Percentiles rank a stretch among this genome's conserved stretches.
Evolutionary conservation across 2,888 invertebrate species (phyloP).

Genomic region (Cryptus viduatorius): DNA sequence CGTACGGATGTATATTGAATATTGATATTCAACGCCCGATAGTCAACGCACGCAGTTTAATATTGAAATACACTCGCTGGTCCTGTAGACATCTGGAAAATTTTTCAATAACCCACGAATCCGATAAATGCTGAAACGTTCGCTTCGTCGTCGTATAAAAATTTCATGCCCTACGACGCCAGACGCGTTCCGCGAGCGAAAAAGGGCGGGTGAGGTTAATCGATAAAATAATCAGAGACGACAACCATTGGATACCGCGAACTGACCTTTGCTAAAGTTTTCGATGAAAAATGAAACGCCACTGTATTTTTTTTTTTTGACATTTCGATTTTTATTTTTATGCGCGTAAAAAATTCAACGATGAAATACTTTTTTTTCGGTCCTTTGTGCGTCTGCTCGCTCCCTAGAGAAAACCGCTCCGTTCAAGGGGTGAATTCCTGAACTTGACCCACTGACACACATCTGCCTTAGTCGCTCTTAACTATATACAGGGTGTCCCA

Average conservation of each 20-base stretch:
- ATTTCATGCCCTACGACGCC: background rate
- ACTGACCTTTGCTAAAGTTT: constrained; percentile 16
- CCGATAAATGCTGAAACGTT: background rate
- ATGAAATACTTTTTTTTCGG: constrained; percentile 12
- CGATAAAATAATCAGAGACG: constrained; percentile 50
- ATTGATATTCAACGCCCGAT: constrained; percentile 19
- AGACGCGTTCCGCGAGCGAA: constrained; percentile 2
- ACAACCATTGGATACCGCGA: background rate
- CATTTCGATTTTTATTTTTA: background rate
- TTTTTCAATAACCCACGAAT: background rate
- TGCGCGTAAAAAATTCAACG: background rate
- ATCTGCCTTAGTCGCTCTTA: constrained; percentile 43
- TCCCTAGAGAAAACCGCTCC: constrained; percentile 60
- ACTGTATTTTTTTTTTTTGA: background rate
- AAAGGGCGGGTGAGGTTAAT: constrained; percentile 29
- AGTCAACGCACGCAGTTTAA: background rate
- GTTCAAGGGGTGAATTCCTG: constrained; percentile 53
- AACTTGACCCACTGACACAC: constrained; percentile 73
- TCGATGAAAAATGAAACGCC: background rate
- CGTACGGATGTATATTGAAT: background rate
- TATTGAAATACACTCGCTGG: background rate
- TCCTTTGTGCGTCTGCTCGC: constrained; percentile 66
- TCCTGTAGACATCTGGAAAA: background rate
- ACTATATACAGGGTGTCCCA: constrained; percentile 5
- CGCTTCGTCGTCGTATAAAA: background rate